A percentile compares a stretch with the other conserved stretches of the same genome.
These are phyloP conservation scores for Thereuonema tuberculata DNA, from an alignment of 1,140 invertebrate species.

Conservation along the genomic window DNA sequence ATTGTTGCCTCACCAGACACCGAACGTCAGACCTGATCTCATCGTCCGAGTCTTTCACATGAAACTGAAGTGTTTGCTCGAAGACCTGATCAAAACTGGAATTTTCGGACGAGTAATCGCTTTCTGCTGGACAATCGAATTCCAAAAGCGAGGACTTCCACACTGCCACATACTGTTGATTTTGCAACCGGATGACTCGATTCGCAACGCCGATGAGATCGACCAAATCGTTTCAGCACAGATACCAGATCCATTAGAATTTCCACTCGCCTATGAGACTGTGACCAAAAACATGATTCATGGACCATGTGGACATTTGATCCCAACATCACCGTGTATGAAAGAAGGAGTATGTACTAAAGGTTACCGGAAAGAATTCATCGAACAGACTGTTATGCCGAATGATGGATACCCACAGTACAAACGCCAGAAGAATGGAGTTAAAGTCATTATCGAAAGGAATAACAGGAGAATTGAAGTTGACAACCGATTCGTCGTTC, in stretches of 20 bases:
- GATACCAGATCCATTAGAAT: conserved; percentile 16
- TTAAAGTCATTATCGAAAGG: not conserved
- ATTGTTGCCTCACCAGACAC: conserved; percentile 22
- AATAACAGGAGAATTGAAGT: not conserved
- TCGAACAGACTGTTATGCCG: not conserved
- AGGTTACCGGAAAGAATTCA: not conserved
- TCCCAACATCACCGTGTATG: conserved; percentile 12
- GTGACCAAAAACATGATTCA: conserved; percentile 15
- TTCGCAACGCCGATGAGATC: conserved; percentile 16
- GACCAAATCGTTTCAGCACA: conserved; percentile 16
- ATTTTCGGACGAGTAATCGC: conserved; percentile 28
- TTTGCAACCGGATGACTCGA: conserved; percentile 11
- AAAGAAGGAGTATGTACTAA: conserved; percentile 10
- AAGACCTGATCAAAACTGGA: conserved; percentile 20
- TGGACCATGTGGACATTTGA: conserved; percentile 17
- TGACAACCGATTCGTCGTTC: conserved; percentile 19
- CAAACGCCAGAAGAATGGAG: not conserved
- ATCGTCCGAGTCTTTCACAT: conserved; percentile 29
- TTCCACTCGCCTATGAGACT: not conserved
- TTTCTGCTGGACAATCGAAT: conserved; percentile 35
- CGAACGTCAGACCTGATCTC: conserved; percentile 28
- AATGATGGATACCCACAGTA: not conserved
- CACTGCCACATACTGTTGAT: conserved; percentile 33
- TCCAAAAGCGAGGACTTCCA: conserved; percentile 38
- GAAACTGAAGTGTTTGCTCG: conserved; percentile 27